Evolutionary conservation across 2,113 vertebrate species (phyloP), one percentile per base, ranked within the genome.

Genomic region (Tonatia bakeri): DNA sequence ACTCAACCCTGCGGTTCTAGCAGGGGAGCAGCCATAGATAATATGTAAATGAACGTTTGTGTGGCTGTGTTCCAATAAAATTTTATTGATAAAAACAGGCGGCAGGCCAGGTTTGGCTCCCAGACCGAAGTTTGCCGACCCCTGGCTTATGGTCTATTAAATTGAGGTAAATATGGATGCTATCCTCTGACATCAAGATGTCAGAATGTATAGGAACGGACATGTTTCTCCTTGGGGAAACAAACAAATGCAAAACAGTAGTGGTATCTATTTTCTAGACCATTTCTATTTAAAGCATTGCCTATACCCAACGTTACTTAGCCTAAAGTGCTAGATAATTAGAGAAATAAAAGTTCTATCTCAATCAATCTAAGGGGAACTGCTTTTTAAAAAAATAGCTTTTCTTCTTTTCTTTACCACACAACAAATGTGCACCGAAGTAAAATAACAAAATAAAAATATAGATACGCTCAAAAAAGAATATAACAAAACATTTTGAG

Each of bases 71-170:
- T 45, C 76, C 77, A 87, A 17, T 94, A 85, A 88, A 65, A 89
- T 69, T 90, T 94, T 82, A 96, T 92, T 59, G 77, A 80, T 82
- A 31, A 81, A 94, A 92, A 84, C 36, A 92, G 67, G 81, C n/a
- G 10, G 70, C 1, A 15, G 36, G 80, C 61, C 87, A 79, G n/a
- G 73, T 67, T 59, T 67, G 84, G 72, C 33, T 72, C 12, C n/a
- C 1, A 40, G 56, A 80, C 56, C 72, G 28, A 83, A 47, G 72
- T 85, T 3, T 84, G 72, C 36, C 65, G 69, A 87, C 70, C 67
- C 33, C 20, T 45, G 33, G 24, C 11, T 17, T n/a, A 90, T 22
- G 19, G n/a, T 36, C 61, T 95, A 80, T 79, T 31, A 87, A 65
- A 72, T 0, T 33, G n/a, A 84, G 22, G 70, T 50, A 69, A 69